phyloP scores from a whole-genome alignment of 2,113 vertebrate genomes.

The Colinus virginianus region DNA sequence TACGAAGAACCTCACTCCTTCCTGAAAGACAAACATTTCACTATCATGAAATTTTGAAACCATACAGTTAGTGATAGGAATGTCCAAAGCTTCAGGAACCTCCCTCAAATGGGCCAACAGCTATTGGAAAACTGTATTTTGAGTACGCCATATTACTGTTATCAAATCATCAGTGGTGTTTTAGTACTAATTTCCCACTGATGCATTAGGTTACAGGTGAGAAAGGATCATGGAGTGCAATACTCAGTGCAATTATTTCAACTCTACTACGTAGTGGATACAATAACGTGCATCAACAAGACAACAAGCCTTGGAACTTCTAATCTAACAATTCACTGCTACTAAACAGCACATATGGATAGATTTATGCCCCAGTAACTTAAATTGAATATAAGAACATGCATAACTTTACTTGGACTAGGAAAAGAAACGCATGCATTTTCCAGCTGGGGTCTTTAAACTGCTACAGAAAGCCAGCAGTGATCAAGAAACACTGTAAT shows the following conservation, averaged over 20 bases:
- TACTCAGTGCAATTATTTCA: not conserved
- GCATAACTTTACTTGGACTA: not conserved
- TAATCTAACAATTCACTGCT: not conserved
- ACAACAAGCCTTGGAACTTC: not conserved
- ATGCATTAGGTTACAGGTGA: accelerated
- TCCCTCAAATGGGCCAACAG: not conserved
- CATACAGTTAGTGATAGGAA: not conserved
- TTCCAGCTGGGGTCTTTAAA: not conserved
- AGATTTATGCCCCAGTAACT: not conserved
- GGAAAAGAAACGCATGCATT: not conserved
- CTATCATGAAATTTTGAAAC: not conserved
- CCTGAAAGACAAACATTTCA: conserved; percentile 78
- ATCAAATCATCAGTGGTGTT: not conserved
- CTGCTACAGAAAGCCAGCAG: not conserved
- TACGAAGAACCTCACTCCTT: conserved; percentile 97
- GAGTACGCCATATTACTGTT: not conserved
- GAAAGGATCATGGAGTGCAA: not conserved
- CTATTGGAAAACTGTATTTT: not conserved
- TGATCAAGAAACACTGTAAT: not conserved
- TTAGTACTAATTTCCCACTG: not conserved
- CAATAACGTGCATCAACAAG: not conserved
- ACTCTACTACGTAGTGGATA: not conserved
- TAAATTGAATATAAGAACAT: not conserved
- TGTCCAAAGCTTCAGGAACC: not conserved
- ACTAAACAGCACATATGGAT: not conserved